Evolutionary conservation across 2,113 vertebrate species (phyloP).

Genomic region (Crotalus viridis): DNA sequence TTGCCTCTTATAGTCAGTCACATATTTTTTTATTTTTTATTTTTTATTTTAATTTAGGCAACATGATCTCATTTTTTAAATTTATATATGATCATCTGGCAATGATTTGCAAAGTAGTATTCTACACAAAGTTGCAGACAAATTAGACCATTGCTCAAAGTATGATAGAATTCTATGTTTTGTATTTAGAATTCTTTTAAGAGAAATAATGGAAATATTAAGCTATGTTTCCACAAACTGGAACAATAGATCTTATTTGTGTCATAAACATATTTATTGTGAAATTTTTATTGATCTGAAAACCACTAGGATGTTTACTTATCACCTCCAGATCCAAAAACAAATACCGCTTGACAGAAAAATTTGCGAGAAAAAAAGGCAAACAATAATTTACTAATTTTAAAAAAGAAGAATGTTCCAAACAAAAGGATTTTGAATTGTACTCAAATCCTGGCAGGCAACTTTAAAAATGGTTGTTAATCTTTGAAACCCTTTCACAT

Average conservation of each 20-base stretch:
- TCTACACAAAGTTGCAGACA: slow-evolving; percentile 6
- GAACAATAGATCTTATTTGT: background rate
- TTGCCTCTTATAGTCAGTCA: background rate
- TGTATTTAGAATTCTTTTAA: background rate
- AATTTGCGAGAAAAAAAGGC: background rate
- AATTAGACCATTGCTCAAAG: slow-evolving; percentile 25
- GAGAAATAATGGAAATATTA: background rate
- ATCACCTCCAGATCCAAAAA: background rate
- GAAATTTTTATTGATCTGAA: slow-evolving; percentile 7
- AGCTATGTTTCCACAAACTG: slow-evolving; percentile 15
- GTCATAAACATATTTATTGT: background rate
- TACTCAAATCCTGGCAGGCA: background rate
- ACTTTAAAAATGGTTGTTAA: background rate
- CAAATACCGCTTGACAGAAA: background rate
- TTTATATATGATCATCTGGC: background rate
- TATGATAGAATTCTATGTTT: background rate
- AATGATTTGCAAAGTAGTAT: slow-evolving; percentile 11
- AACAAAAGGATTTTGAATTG: background rate
- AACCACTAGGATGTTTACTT: slow-evolving; percentile 15
- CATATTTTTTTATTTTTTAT: background rate
- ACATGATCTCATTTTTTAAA: slow-evolving; percentile 5
- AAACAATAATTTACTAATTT: background rate
- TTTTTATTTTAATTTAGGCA: background rate
- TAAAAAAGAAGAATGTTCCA: background rate
- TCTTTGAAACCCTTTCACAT: background rate